Percentiles rank a stretch among this genome's conserved stretches.
These are phyloP conservation scores for Eulemur macaco DNA, from an alignment of 2,113 vertebrate species.

Conservation along the genomic window DNA sequence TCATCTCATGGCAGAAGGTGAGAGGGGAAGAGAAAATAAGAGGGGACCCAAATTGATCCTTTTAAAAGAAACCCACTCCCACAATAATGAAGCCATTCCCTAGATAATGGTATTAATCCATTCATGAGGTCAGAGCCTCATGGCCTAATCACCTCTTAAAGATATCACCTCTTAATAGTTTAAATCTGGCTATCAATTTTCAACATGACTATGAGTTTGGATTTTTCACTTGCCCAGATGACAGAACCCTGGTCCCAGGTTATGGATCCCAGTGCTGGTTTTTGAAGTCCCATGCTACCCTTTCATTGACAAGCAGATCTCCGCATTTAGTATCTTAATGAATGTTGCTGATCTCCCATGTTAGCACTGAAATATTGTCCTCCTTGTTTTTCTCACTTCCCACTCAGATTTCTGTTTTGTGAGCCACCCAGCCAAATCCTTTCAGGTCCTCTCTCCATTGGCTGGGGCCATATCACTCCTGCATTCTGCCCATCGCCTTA, in stretches of 20 bases:
- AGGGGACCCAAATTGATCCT: neutral
- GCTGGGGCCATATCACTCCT: too few species aligned
- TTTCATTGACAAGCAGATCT: neutral
- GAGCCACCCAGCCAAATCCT: neutral
- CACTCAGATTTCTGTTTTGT: neutral
- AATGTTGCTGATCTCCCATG: accelerated
- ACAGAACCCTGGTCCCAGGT: neutral
- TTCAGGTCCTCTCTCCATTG: neutral
- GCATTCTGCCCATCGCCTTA: neutral
- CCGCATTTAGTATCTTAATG: neutral
- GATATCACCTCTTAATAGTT: neutral
- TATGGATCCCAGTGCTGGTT: neutral
- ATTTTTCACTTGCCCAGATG: neutral
- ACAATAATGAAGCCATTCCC: neutral
- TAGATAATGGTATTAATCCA: neutral
- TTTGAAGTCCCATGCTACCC: neutral
- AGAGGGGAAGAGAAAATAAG: neutral
- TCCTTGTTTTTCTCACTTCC: neutral
- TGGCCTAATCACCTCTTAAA: too few species aligned
- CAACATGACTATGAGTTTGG: neutral
- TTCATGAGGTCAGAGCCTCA: neutral
- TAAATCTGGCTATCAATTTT: neutral
- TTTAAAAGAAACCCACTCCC: neutral
- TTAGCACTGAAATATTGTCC: too few species aligned
- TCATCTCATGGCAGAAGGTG: neutral